phyloP scores from a whole-genome alignment of 1,140 invertebrate genomes.

The Heliothis virescens region DNA sequence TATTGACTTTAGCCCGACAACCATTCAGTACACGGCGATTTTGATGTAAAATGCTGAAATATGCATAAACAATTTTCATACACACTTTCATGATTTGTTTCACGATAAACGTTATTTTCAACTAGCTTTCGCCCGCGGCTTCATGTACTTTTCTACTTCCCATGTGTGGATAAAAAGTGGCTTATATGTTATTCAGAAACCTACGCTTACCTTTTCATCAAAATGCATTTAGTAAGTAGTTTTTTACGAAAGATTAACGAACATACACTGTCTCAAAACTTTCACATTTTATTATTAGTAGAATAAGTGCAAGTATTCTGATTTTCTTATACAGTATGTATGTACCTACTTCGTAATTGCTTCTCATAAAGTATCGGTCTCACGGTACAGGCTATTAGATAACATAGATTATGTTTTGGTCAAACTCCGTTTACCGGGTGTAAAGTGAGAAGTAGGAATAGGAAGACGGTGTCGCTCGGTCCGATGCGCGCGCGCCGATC shows the following conservation, averaged over 20 bases:
- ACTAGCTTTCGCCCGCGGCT: too few relatives aligned
- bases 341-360: too few relatives aligned
- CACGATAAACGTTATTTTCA: slow-evolving; percentile 15
- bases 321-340: too few relatives aligned
- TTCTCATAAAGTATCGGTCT: slow-evolving; percentile 8
- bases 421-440: slow-evolving; percentile 66
- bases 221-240: too few relatives aligned
- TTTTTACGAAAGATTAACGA: too few relatives aligned
- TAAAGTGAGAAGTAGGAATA: slow-evolving; percentile 80
- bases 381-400: slow-evolving; percentile 60
- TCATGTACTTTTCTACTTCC: too few relatives aligned
- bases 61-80: slow-evolving; percentile 43
- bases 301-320: too few relatives aligned
- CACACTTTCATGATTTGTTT: slow-evolving; percentile 1
- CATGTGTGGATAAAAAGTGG: too few relatives aligned
- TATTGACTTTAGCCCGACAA: slow-evolving; percentile 75
- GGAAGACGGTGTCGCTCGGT: slow-evolving; percentile 71
- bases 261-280: too few relatives aligned
- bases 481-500: slow-evolving; percentile 72
- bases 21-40: slow-evolving; percentile 46
- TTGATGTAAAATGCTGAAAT: slow-evolving; percentile 42
- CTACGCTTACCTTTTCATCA: too few relatives aligned
- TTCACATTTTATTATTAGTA: too few relatives aligned
- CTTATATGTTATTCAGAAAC: too few relatives aligned
- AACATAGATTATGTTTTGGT: slow-evolving; percentile 68